Evolutionary conservation across 2,797 vertebrate genomes (phyloP).

Genomic region (Spinus olivaceus): DNA sequence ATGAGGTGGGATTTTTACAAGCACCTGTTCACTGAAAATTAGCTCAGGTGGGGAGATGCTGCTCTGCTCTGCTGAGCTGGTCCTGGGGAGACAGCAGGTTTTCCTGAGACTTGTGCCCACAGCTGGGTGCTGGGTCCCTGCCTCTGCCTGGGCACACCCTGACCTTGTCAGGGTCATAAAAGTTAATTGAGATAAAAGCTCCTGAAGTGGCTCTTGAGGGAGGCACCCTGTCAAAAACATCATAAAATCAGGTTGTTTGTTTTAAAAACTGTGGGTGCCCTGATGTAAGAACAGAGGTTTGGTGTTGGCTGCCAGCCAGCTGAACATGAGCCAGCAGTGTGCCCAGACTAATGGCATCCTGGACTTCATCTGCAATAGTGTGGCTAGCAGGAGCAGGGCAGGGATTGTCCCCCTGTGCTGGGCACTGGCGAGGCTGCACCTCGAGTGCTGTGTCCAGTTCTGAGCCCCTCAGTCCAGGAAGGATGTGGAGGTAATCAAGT

Average conservation of each 20-base stretch:
- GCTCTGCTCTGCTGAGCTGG: not conserved
- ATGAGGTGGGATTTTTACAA: not conserved
- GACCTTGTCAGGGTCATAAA: not conserved
- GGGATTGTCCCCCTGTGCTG: not conserved
- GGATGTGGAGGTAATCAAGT: not conserved
- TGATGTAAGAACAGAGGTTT: not conserved
- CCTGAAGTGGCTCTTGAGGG: not conserved
- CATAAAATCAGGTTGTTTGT: not conserved
- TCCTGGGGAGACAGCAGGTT: not conserved
- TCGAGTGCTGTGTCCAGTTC: not conserved
- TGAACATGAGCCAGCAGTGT: not conserved
- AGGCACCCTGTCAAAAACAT: not conserved
- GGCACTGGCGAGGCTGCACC: not conserved
- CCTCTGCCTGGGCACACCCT: not conserved
- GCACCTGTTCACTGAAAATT: not conserved
- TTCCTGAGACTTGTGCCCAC: accelerated
- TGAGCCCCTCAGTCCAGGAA: not conserved
- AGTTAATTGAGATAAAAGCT: not conserved
- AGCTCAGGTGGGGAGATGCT: not conserved
- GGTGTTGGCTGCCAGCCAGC: not conserved
- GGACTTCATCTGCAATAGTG: not conserved
- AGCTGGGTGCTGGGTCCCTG: accelerated
- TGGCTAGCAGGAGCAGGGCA: not conserved
- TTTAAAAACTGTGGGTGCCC: not conserved
- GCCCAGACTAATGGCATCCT: not conserved